These are phyloP conservation scores for Zaprionus camerounensis DNA, from an alignment of 1,140 invertebrate species.

Conservation along the genomic window DNA sequence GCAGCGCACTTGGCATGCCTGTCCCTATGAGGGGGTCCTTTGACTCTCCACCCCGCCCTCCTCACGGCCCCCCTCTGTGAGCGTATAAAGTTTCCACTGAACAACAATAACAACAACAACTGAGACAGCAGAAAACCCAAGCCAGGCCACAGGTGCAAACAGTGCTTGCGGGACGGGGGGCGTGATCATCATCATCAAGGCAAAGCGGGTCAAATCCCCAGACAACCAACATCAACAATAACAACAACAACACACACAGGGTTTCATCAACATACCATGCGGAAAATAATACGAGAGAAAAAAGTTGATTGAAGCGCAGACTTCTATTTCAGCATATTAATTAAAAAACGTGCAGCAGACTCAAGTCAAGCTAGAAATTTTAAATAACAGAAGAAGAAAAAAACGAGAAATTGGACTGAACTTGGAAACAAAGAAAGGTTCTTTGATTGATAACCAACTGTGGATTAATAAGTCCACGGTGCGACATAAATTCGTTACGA, in stretches of 20 bases:
- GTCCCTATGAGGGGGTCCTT: no score
- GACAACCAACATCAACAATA: not conserved
- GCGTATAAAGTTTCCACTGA: slow-evolving; percentile 3
- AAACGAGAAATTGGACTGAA: no score
- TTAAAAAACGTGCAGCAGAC: not conserved
- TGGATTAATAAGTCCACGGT: no score
- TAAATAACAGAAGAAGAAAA: not conserved
- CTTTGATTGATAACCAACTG: no score
- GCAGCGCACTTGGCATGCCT: slow-evolving; percentile 24
- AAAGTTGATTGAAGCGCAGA: not conserved
- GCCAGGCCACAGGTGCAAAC: slow-evolving; percentile 19
- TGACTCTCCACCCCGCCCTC: not conserved
- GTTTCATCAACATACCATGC: slow-evolving; percentile 1
- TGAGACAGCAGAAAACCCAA: not conserved
- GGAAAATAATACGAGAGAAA: not conserved
- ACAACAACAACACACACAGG: not conserved
- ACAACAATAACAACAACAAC: not conserved
- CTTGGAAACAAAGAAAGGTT: no score
- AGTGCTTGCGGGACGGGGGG: not conserved
- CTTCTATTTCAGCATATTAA: slow-evolving; percentile 4
- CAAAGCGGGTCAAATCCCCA: slow-evolving; percentile 1
- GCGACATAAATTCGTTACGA: no score
- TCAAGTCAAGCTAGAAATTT: slow-evolving; percentile 1
- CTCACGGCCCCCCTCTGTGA: not conserved
- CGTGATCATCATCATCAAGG: not conserved